Conservation (phyloP, 2,797 vertebrate species). For the Sitta carolinensis region DNA sequence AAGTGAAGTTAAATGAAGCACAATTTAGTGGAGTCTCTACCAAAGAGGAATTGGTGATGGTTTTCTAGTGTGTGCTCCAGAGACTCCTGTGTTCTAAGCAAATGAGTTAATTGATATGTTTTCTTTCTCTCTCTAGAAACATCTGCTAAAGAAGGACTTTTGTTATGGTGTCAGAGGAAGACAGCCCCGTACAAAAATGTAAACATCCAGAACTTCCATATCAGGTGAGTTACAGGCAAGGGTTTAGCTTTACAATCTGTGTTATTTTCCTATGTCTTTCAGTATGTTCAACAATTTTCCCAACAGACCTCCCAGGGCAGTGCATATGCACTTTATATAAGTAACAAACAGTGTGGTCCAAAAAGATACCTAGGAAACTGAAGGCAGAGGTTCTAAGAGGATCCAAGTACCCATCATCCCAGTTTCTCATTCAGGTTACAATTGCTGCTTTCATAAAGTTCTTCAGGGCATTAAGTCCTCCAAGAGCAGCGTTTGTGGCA, state of each 20-base stretch:
- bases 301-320: background rate
- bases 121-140: slow-evolving; percentile 81
- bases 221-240: slow-evolving; percentile 82
- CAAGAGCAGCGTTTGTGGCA: background rate
- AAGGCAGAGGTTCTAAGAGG: background rate
- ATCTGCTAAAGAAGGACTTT: slow-evolving; percentile 95
- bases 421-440: background rate
- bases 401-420: background rate
- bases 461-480: background rate
- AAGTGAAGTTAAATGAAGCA: background rate
- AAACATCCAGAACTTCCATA: slow-evolving; percentile 99
- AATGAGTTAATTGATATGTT: background rate
- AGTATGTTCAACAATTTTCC: background rate
- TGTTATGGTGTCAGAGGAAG: slow-evolving; percentile 98
- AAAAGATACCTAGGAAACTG: background rate
- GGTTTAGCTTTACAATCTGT: background rate
- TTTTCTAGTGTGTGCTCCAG: background rate
- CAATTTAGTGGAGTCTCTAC: background rate
- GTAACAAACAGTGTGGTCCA: background rate
- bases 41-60: background rate
- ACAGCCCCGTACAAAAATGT: slow-evolving; percentile 98
- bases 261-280: background rate
- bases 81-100: background rate
- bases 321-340: background rate
- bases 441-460: background rate